Evolutionary conservation across 2,797 vertebrate genomes (phyloP).

Genomic region (Rhabdophis nuchalis): DNA sequence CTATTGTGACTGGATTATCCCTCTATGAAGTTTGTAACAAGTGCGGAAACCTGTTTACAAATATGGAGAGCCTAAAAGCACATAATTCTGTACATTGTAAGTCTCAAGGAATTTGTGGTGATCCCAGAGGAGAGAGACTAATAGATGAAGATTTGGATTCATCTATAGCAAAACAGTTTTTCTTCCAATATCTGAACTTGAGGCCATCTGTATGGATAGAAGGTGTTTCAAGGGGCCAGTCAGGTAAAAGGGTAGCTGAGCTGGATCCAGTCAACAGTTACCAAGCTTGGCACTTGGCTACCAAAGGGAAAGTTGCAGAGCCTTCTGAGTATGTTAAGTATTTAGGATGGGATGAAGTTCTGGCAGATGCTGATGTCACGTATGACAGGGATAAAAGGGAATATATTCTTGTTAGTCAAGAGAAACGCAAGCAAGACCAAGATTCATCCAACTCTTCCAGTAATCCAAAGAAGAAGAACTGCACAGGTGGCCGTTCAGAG

Average conservation of each 20-base stretch:
- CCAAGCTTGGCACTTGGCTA: slow-evolving; percentile 93
- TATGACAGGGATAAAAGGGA: slow-evolving; percentile 85
- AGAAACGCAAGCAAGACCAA: slow-evolving; percentile 81
- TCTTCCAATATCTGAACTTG: slow-evolving; percentile 83
- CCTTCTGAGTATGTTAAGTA: slow-evolving; percentile 82
- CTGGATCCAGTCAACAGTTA: slow-evolving; percentile 93
- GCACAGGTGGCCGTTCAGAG: slow-evolving; percentile 55
- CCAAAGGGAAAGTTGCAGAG: slow-evolving; percentile 87
- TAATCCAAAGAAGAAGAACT: slow-evolving; percentile 74
- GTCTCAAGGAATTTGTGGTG: slow-evolving; percentile 36
- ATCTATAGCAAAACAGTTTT: slow-evolving; percentile 75
- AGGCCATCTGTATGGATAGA: slow-evolving; percentile 66
- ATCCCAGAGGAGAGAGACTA: slow-evolving; percentile 44
- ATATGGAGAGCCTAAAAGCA: slow-evolving; percentile 83
- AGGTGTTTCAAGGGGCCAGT: slow-evolving; percentile 49
- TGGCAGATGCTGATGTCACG: slow-evolving; percentile 78
- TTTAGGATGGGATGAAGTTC: slow-evolving; percentile 79
- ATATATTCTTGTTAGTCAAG: slow-evolving; percentile 81
- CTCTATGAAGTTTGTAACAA: slow-evolving; percentile 89
- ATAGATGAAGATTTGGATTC: slow-evolving; percentile 65
- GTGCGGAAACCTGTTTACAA: slow-evolving; percentile 93
- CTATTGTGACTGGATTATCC: slow-evolving; percentile 67
- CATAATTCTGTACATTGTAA: slow-evolving; percentile 83
- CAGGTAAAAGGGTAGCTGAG: slow-evolving; percentile 84
- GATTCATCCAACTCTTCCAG: slow-evolving; percentile 68